Base-by-base conservation (phyloP, 2,113 vertebrate species). In the Epinephelus moara region DNA sequence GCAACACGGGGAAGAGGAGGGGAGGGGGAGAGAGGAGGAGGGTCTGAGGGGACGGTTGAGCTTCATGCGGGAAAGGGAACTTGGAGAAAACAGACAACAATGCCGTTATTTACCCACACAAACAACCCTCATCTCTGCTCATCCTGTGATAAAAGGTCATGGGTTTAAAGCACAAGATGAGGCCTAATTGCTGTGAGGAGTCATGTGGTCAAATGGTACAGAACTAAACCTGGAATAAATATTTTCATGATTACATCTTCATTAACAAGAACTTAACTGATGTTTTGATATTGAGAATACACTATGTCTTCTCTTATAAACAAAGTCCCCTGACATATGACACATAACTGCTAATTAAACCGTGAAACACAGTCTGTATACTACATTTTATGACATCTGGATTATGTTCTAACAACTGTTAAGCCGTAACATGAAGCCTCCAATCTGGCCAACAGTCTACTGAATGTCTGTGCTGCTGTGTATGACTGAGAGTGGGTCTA, bases 71-170 rank as follows among this genome's bases (percentile, higher is more conserved):
- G 94, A 94, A 95, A 92, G 84, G 76, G 80, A 86, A 87, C 90
- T 67, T 40, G 87, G 88, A 87, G 90, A 94, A 94, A 90, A 90
- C 88, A 84, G 87, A 94, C 90, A 92, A 95, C 94, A 95, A 95
- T 94, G 87, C 59, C 18, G 72, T 84, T 90, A 92, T 95, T 94
- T 93, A 86, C 92, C 37, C 88, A 91, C 82, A 74, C 91, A 93
- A 89, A 91, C 91, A 88, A 64, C 81, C 88, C 85, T 77, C 86
- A 79, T 80, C 78, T 79, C 68, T 74, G n/a, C 80, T 88, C 90
- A 90, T 93, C 94, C 93, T 93, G 92, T 94, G 92, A 89, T 94
- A 93, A 92, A 93, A 89, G 87, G 82, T 85, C 69, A 74, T 63
- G 60, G 78, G 85, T 83, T 78, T 80, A 85, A 88, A 90, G 50